phyloP scores from a whole-genome alignment of 37 sponge, comb jelly and placozoan genomes.

The Lycopodina hypogea region DNA sequence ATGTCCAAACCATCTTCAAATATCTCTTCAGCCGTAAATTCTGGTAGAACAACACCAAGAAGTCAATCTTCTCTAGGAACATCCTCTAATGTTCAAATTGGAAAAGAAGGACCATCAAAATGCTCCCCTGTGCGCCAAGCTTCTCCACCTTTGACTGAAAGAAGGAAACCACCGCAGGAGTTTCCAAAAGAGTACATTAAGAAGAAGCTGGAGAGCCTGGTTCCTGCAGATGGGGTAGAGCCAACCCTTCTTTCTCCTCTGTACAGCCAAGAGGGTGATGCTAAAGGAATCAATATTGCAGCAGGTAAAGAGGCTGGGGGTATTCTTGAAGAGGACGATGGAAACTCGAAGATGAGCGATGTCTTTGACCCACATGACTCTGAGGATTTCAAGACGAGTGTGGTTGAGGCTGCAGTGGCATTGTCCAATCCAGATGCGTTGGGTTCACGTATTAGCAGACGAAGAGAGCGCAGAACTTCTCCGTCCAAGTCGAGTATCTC shows the following conservation, averaged over 20 bases:
- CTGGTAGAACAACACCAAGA: neutral
- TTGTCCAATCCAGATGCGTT: neutral
- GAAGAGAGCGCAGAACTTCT: neutral
- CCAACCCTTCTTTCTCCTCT: neutral
- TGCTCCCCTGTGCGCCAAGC: neutral
- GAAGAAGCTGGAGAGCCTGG: neutral
- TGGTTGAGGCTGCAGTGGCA: neutral
- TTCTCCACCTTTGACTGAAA: neutral
- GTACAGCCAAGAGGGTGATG: conserved; percentile 2
- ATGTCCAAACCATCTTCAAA: conserved; percentile 2
- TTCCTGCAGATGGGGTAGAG: neutral
- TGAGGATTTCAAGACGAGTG: neutral
- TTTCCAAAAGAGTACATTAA: neutral
- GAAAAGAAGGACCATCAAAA: neutral
- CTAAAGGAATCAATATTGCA: neutral
- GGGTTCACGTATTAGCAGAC: neutral
- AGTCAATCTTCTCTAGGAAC: neutral
- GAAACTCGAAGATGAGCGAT: neutral
- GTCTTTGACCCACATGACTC: neutral
- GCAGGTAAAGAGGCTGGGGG: conserved; percentile 1
- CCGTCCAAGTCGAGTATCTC: neutral
- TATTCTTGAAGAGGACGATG: neutral
- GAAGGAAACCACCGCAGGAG: neutral
- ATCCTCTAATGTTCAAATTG: neutral
- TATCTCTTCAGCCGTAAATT: neutral